phyloP scores from a whole-genome alignment of 2,797 vertebrate species.

The Paedocypris micromegethes region DNA sequence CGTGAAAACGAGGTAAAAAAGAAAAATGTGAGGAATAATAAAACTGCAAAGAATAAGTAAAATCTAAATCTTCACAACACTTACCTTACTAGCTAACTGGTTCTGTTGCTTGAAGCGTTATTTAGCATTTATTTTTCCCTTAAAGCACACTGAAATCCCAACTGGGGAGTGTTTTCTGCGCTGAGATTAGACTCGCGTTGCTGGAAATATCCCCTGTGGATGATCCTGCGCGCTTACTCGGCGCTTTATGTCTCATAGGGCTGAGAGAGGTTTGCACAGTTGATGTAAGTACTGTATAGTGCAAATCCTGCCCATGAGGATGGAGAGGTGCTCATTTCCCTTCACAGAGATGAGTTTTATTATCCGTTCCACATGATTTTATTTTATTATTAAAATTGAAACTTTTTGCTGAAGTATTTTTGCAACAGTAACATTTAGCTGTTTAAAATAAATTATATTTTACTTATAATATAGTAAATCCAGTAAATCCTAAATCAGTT shows the following conservation, averaged over 20 bases:
- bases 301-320: constrained; percentile 12
- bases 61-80: no score
- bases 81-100: no score
- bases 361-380: not conserved
- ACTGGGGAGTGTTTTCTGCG: constrained; percentile 19
- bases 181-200: not conserved
- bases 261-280: constrained; percentile 8
- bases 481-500: not conserved
- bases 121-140: not conserved
- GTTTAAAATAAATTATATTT: no score
- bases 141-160: not conserved
- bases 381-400: not conserved
- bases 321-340: not conserved
- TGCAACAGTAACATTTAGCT: no score
- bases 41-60: no score
- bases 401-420: no score
- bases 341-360: not conserved
- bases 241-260: not conserved
- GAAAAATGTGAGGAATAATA: not conserved
- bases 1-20: constrained; percentile 27
- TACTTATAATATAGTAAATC: no score
- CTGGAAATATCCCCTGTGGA: constrained; percentile 20
- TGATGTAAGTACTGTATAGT: constrained; percentile 11
- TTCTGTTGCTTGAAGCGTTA: no score
- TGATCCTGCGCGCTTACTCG: constrained; percentile 7